Evolutionary conservation across 2,888 invertebrate genomes (phyloP).

Genomic region (Coleophora deauratella): DNA sequence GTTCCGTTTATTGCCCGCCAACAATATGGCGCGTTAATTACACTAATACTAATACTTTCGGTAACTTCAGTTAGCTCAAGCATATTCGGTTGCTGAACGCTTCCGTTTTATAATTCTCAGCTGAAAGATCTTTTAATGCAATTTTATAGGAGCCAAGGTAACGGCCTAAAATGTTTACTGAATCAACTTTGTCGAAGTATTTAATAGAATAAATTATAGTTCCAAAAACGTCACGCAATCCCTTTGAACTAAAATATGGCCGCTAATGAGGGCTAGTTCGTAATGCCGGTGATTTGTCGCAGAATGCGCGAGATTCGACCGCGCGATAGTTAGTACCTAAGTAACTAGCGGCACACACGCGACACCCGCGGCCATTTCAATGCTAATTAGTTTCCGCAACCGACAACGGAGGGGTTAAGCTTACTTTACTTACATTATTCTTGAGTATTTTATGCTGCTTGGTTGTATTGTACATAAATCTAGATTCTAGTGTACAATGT

Average conservation of each 20-base stretch:
- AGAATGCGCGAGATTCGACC: conserved; percentile 16
- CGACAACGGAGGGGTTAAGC: too few species aligned
- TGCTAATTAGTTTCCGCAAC: conserved; percentile 23
- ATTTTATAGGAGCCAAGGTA: too few species aligned
- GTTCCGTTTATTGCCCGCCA: conserved; percentile 41
- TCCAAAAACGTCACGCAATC: conserved; percentile 12
- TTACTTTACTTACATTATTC: too few species aligned
- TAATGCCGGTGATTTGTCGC: conserved; percentile 58
- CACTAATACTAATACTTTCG: conserved; percentile 15
- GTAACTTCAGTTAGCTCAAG: too few species aligned
- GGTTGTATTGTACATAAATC: too few species aligned
- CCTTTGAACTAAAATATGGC: conserved; percentile 36
- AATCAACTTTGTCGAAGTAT: not conserved
- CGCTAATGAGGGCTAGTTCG: conserved; percentile 50
- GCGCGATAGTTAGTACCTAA: conserved; percentile 16
- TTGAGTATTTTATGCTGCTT: too few species aligned
- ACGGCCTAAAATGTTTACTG: too few species aligned
- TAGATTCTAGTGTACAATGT: too few species aligned
- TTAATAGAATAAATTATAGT: conserved; percentile 7
- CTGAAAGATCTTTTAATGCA: too few species aligned
- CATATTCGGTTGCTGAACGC: too few species aligned
- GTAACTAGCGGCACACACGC: not conserved
- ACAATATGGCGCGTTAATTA: conserved; percentile 27
- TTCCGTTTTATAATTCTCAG: too few species aligned
- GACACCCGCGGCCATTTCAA: conserved; percentile 21